These are phyloP conservation scores for Drosophila nigromelanica DNA, from an alignment of 1,140 invertebrate genomes.

Conservation along the genomic window DNA sequence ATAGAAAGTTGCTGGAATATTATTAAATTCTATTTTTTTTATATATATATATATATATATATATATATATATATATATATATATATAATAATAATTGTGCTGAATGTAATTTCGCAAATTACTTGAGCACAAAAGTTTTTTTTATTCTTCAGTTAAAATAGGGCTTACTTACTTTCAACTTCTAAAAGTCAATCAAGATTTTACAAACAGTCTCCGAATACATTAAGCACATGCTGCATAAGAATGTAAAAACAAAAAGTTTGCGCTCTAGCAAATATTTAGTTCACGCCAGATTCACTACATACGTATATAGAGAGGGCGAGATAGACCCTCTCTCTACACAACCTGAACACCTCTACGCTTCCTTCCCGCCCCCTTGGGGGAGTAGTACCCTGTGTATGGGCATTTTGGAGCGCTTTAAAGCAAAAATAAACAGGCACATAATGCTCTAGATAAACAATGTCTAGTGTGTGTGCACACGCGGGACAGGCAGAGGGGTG, in stretches of 20 bases:
- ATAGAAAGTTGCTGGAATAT: no score
- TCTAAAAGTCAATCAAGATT: no score
- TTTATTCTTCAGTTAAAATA: no score
- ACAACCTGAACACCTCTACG: not conserved
- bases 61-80: no score
- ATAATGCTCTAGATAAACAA: constrained; percentile 74
- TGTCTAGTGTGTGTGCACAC: constrained; percentile 48
- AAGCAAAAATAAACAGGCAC: constrained; percentile 65
- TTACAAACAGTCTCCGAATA: no score
- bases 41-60: no score
- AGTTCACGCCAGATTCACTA: constrained; percentile 18
- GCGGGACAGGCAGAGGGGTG: not conserved
- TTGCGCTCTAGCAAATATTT: constrained; percentile 5
- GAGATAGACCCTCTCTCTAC: no score
- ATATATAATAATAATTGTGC: no score
- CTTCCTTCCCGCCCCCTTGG: not conserved
- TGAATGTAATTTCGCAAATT: no score
- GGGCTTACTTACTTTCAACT: no score
- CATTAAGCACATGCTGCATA: no score
- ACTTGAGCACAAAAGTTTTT: not conserved
- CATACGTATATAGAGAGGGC: not conserved
- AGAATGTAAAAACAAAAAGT: not conserved
- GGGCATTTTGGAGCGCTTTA: constrained; percentile 54
- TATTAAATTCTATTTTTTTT: no score
- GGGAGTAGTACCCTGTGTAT: constrained; percentile 17